Percentiles rank a stretch among this genome's conserved stretches.
phyloP scores from a whole-genome alignment of 2,888 invertebrate genomes.

The Abscondita cerata region DNA sequence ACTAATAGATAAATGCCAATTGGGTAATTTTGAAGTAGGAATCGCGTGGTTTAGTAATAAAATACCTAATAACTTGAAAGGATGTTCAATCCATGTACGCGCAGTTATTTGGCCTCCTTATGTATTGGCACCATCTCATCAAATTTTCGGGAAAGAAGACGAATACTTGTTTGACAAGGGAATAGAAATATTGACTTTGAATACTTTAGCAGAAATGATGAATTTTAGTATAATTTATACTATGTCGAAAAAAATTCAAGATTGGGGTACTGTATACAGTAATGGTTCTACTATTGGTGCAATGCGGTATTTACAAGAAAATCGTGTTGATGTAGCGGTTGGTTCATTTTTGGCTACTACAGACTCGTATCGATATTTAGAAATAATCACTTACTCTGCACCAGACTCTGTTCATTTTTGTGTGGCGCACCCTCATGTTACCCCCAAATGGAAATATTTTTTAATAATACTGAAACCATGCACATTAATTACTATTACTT shows the following conservation, averaged over 20 bases:
- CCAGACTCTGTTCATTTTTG: slow-evolving; percentile 51
- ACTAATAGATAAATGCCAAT: slow-evolving; percentile 39
- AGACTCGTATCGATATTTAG: slow-evolving; percentile 44
- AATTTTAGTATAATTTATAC: slow-evolving; percentile 45
- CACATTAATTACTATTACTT: not conserved
- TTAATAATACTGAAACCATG: slow-evolving; percentile 31
- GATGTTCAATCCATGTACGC: slow-evolving; percentile 48
- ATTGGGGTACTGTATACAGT: slow-evolving; percentile 41
- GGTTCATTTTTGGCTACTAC: slow-evolving; percentile 49
- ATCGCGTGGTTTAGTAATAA: slow-evolving; percentile 46
- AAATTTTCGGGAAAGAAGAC: slow-evolving; percentile 16
- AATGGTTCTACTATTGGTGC: slow-evolving; percentile 46
- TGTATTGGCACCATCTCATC: slow-evolving; percentile 42
- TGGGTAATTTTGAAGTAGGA: slow-evolving; percentile 29
- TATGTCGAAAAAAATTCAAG: slow-evolving; percentile 30
- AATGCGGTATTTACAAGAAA: slow-evolving; percentile 41
- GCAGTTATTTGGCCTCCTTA: slow-evolving; percentile 51
- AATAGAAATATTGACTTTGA: slow-evolving; percentile 45
- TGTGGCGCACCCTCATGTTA: slow-evolving; percentile 47
- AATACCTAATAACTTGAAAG: slow-evolving; percentile 46
- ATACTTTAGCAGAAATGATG: slow-evolving; percentile 41
- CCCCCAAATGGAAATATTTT: slow-evolving; percentile 41
- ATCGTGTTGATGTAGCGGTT: slow-evolving; percentile 48
- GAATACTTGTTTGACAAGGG: slow-evolving; percentile 36
- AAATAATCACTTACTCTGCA: slow-evolving; percentile 47